Conservation (phyloP, 2,888 invertebrate genomes). For the Ormyrus thymus region DNA sequence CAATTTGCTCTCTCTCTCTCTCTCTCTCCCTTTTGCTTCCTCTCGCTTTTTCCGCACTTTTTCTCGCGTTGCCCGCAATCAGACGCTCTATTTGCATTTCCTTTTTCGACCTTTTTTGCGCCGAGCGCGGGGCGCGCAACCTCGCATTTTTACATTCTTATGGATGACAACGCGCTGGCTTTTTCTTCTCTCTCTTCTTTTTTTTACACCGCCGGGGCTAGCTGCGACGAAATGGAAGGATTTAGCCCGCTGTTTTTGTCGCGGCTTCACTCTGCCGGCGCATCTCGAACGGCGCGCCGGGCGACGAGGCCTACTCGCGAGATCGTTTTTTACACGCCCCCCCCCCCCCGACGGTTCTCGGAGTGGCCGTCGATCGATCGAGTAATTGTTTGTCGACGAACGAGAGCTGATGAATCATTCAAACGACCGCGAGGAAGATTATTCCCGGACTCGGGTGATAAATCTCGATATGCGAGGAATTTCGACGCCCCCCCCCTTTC, state of each 20-base stretch:
- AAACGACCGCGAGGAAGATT: no score
- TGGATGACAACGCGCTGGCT: slow-evolving; percentile 22
- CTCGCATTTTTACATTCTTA: slow-evolving; percentile 32
- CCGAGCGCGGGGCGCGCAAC: background rate
- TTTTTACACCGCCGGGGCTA: no score
- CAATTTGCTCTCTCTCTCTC: slow-evolving; percentile 55
- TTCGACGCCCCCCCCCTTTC: no score
- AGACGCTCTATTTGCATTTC: slow-evolving; percentile 54
- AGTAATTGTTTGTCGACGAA: no score
- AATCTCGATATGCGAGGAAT: no score
- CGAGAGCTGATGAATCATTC: no score
- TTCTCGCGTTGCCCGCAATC: slow-evolving; percentile 51
- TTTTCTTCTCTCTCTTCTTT: background rate
- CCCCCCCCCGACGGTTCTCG: no score
- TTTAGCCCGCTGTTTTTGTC: background rate
- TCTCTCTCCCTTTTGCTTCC: slow-evolving; percentile 27
- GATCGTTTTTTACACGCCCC: no score
- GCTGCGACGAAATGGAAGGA: slow-evolving; percentile 22
- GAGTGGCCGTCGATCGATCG: no score
- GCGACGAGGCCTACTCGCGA: background rate
- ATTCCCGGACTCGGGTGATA: no score
- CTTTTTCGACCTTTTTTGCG: slow-evolving; percentile 11
- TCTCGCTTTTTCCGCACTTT: slow-evolving; percentile 43
- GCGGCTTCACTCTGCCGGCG: background rate
- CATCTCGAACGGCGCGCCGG: background rate